Percentiles rank a stretch among this genome's conserved stretches.
Conservation (phyloP, 2,888 invertebrate genomes). For the Nipponacmea schrenckii region DNA sequence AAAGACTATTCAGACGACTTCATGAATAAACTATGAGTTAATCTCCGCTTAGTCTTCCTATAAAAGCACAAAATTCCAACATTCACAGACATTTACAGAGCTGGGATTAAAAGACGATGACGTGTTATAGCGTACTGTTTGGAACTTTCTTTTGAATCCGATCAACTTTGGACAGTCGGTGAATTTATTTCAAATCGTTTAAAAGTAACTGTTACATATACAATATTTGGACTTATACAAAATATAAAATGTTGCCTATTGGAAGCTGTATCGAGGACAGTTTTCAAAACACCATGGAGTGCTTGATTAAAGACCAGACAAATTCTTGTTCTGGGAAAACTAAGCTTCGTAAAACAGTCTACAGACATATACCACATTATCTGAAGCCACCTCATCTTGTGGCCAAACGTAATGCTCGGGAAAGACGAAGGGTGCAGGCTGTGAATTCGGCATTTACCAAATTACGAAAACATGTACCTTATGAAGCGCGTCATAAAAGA, state of each 20-base stretch:
- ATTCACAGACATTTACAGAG: background rate
- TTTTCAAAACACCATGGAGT: background rate
- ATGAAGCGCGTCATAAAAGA: constrained; percentile 69
- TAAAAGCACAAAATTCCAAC: background rate
- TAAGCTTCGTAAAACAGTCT: constrained; percentile 35
- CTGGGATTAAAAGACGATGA: no score
- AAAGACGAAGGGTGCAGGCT: constrained; percentile 75
- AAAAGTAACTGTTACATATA: no score
- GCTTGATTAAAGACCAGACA: background rate
- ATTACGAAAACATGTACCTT: constrained; percentile 73
- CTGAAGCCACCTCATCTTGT: constrained; percentile 74
- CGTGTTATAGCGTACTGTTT: no score
- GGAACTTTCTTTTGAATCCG: no score
- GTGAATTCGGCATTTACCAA: constrained; percentile 75
- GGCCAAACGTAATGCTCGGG: constrained; percentile 74
- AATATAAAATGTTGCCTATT: background rate
- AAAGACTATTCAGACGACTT: background rate
- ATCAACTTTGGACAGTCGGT: no score
- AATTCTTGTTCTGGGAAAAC: background rate
- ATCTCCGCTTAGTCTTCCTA: background rate
- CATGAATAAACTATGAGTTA: constrained; percentile 5
- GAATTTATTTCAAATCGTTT: no score
- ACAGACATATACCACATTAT: constrained; percentile 67
- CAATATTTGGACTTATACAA: no score
- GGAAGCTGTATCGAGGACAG: background rate